A percentile compares a stretch with the other conserved stretches of the same genome.
Conservation (phyloP, 2,888 invertebrate species). For the Noctuana brunneofusca region DNA sequence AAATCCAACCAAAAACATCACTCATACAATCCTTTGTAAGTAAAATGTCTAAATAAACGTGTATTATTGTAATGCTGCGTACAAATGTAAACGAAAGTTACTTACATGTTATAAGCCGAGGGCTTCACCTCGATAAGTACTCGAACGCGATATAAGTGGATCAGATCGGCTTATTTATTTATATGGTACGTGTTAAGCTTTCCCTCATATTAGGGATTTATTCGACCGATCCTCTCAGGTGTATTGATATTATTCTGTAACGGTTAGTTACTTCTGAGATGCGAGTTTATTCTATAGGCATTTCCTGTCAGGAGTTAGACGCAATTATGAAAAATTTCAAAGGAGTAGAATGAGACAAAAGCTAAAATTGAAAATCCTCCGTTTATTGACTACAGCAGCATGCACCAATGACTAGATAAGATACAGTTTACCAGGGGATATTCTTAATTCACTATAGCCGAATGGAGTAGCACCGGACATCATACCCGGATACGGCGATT, state of each 20-base stretch:
- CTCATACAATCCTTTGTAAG: not conserved
- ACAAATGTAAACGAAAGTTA: conserved; percentile 24
- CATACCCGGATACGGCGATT: not conserved
- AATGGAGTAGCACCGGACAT: not conserved
- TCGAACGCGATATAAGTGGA: conserved; percentile 32
- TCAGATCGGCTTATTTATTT: conserved; percentile 35
- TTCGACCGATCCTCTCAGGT: conserved; percentile 26
- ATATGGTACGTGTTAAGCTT: conserved; percentile 34
- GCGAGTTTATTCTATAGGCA: not conserved
- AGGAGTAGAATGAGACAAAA: too few relatives aligned
- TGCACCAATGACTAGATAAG: too few relatives aligned
- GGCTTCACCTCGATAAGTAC: conserved; percentile 32
- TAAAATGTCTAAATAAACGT: not conserved
- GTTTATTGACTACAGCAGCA: too few relatives aligned
- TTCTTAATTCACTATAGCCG: conserved; percentile 3
- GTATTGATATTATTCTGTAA: conserved; percentile 19
- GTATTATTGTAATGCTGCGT: conserved; percentile 21
- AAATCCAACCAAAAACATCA: too few relatives aligned
- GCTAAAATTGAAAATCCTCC: too few relatives aligned
- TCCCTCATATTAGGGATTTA: conserved; percentile 30
- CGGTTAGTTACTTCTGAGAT: conserved; percentile 26
- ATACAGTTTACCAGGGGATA: not conserved
- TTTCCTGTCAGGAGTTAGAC: not conserved
- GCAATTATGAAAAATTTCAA: not conserved
- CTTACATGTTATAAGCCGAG: conserved; percentile 28